Percentiles rank a stretch among this genome's conserved stretches.
These are phyloP conservation scores for Rhinolophus sinicus DNA, from an alignment of 2,113 vertebrate species.

Conservation along the genomic window DNA sequence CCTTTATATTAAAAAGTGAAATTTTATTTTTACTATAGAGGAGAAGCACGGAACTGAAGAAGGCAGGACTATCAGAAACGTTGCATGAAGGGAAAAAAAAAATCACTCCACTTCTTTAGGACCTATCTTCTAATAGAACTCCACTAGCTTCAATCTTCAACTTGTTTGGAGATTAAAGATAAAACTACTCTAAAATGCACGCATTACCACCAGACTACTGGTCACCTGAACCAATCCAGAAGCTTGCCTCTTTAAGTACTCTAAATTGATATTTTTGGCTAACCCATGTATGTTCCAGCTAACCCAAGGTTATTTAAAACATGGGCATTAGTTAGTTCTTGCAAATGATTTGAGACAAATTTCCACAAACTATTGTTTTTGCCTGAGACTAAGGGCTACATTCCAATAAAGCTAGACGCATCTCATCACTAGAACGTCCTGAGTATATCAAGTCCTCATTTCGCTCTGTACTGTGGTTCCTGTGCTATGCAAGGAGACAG, in stretches of 20 bases:
- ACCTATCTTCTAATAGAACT: background rate
- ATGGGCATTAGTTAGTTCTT: background rate
- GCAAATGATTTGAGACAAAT: background rate
- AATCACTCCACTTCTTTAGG: background rate
- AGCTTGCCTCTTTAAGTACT: background rate
- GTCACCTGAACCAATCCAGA: background rate
- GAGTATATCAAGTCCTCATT: too few species aligned
- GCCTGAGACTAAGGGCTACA: background rate
- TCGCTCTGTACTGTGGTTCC: background rate
- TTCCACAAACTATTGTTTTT: background rate
- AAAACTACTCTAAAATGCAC: background rate
- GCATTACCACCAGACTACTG: background rate
- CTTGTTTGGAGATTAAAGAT: background rate
- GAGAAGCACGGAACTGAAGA: background rate
- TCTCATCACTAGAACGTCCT: background rate
- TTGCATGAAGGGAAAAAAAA: background rate
- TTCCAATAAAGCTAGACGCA: background rate
- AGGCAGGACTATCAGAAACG: background rate
- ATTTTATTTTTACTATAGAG: background rate
- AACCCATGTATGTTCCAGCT: background rate
- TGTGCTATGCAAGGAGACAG: background rate
- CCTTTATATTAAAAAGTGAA: background rate
- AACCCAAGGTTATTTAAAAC: background rate
- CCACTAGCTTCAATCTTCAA: background rate
- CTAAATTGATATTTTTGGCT: background rate